These are phyloP conservation scores for Hybos culiciformis DNA, from an alignment of 2,888 invertebrate species.

Conservation along the genomic window DNA sequence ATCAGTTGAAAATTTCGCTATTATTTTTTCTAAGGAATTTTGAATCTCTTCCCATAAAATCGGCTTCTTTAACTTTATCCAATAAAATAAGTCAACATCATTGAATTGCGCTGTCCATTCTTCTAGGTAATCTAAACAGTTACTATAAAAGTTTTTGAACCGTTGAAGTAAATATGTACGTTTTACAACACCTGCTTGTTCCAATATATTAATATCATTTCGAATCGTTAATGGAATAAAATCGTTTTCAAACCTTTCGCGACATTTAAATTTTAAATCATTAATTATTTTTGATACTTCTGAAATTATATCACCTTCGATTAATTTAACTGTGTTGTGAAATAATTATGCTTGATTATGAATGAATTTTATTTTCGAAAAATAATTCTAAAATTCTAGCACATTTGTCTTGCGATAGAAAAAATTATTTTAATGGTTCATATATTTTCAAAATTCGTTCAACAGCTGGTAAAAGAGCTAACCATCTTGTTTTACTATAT, in stretches of 20 bases:
- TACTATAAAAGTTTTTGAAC: neutral
- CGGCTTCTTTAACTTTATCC: neutral
- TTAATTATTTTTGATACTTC: constrained; percentile 11
- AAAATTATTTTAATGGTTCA: constrained; percentile 5
- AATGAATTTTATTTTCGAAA: constrained; percentile 7
- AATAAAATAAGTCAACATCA: neutral
- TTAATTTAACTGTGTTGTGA: constrained; percentile 5
- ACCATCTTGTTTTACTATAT: constrained; percentile 7
- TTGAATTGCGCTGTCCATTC: neutral
- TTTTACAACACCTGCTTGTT: neutral
- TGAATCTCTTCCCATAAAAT: constrained; percentile 1
- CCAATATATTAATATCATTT: neutral
- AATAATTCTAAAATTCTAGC: constrained; percentile 4
- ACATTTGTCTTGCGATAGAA: constrained; percentile 5
- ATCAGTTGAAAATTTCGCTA: neutral
- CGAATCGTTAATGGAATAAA: constrained; percentile 1
- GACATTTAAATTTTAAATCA: constrained; percentile 4
- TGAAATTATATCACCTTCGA: constrained; percentile 6
- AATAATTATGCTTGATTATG: constrained; percentile 5
- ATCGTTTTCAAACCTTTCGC: neutral
- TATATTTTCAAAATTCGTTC: constrained; percentile 6
- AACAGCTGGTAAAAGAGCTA: constrained; percentile 5
- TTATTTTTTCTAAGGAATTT: neutral
- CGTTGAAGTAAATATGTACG: neutral
- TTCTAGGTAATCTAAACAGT: neutral